These are phyloP conservation scores for Encarsia formosa DNA, from an alignment of 2,888 invertebrate genomes.

Conservation along the genomic window DNA sequence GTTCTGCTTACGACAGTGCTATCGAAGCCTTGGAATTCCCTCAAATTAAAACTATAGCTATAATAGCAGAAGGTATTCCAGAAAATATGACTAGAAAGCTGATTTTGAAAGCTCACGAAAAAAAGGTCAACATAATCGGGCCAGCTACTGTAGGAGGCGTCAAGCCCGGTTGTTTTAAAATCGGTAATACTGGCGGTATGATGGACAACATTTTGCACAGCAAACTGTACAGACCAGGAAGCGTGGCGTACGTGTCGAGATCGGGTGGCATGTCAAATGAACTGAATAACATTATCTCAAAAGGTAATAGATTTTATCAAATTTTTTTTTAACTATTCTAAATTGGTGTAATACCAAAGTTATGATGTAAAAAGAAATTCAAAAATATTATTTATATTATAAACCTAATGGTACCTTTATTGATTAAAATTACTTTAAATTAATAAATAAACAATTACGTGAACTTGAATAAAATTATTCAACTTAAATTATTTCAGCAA, in stretches of 20 bases:
- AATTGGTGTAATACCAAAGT: too few relatives aligned
- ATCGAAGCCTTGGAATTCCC: slow-evolving; percentile 90
- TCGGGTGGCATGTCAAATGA: slow-evolving; percentile 99
- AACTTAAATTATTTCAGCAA: too few relatives aligned
- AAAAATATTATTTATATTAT: too few relatives aligned
- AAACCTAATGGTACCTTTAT: too few relatives aligned
- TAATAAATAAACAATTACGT: too few relatives aligned
- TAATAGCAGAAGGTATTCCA: slow-evolving; percentile 99
- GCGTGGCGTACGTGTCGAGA: slow-evolving; percentile 96
- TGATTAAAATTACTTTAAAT: too few relatives aligned
- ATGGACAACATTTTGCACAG: slow-evolving; percentile 98
- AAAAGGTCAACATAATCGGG: slow-evolving; percentile 84
- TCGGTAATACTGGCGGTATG: slow-evolving; percentile 99
- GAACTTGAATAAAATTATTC: too few relatives aligned
- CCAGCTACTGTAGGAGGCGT: slow-evolving; percentile 97
- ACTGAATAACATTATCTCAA: slow-evolving; percentile 94
- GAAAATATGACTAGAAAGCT: slow-evolving; percentile 97
- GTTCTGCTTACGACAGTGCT: slow-evolving; percentile 96
- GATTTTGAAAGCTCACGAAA: slow-evolving; percentile 77
- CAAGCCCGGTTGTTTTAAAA: slow-evolving; percentile 98
- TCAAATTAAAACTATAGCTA: slow-evolving; percentile 93
- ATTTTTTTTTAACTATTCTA: too few relatives aligned
- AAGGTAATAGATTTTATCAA: too few relatives aligned
- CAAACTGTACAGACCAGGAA: slow-evolving; percentile 93
- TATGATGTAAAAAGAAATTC: too few relatives aligned